These are phyloP conservation scores for Nasonia longicornis DNA, from an alignment of 1,140 invertebrate species.

Conservation along the genomic window DNA sequence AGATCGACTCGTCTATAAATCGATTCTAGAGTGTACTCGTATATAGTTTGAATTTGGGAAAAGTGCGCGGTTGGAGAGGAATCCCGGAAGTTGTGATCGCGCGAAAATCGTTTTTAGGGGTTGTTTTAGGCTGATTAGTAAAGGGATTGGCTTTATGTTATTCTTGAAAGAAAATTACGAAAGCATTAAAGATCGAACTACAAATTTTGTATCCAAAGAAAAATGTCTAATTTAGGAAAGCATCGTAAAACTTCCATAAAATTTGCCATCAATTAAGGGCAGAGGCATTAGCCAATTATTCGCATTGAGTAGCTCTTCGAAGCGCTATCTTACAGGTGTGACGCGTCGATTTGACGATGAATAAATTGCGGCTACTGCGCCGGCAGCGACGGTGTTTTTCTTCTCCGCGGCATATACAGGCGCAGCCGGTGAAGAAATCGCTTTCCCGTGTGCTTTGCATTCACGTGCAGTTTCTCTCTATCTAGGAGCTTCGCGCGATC, in stretches of 20 bases:
- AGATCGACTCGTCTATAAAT: not conserved
- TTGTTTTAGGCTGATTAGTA: too few relatives aligned
- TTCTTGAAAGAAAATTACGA: too few relatives aligned
- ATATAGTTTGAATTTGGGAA: too few relatives aligned
- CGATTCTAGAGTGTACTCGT: too few relatives aligned
- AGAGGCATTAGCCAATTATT: not conserved
- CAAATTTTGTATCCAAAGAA: too few relatives aligned
- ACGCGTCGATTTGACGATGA: slow-evolving; percentile 6
- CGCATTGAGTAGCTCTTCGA: not conserved
- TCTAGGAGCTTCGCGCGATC: not conserved
- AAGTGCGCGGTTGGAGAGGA: too few relatives aligned
- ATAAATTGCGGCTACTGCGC: not conserved
- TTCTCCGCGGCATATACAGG: not conserved
- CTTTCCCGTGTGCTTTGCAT: slow-evolving; percentile 13
- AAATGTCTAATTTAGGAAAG: too few relatives aligned
- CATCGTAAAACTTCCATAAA: too few relatives aligned
- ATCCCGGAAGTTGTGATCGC: too few relatives aligned
- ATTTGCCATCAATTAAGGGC: not conserved
- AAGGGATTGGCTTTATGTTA: too few relatives aligned
- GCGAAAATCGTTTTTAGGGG: too few relatives aligned
- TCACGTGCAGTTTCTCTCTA: not conserved
- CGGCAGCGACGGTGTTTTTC: not conserved
- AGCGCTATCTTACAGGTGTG: not conserved
- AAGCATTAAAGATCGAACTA: too few relatives aligned
- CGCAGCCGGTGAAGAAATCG: slow-evolving; percentile 21